Evolutionary conservation across 1,140 invertebrate genomes (phyloP), one percentile per base, ranked within the genome.

Genomic region (Protaetia brevitarsis): DNA sequence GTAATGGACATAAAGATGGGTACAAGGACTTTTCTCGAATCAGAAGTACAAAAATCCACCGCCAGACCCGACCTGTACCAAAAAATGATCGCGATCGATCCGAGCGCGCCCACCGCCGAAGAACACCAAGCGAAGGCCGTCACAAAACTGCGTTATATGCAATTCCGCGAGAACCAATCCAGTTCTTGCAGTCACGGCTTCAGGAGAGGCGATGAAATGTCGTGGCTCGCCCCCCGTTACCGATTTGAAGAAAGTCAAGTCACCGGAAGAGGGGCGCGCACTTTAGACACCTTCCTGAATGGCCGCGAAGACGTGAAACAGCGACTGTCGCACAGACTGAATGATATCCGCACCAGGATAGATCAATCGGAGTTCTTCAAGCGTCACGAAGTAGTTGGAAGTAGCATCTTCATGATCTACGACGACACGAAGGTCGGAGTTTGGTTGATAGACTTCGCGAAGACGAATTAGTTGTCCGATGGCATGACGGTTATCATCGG

Each of bases 371-470:
- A 88, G 10, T 98, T 96, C 79, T 98, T 98, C 78, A 85, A 86
- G 66, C 87, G 81, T 28, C 94, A 97, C 75, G 96, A 98, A 84
- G 93, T 97, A 26, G 90, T 98, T 71, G 96, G 96, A 19, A 96
- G 93, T 79, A 96, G 93, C 79, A 87, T 98, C 68, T 89, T 98
- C 64, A 91, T 98, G 73, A 92, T 98, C 29, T 95, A 96, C 75
- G 95, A 98, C 77, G 85, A 90, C 66, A 85, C 87, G 61, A 88
- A 89, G 69, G 90, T 93, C 2, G 92, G 93, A 59, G 91, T 91
- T 2, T 98, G 95, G 95, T 83, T 98, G 66, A 98, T 98, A 64
- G 96, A 98, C 77, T 98, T 98, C 81, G 95, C 93, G 11, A 98
- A 98, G 76, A 96, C 93, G 0, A 82, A 88, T 11, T 82, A 84